Conservation (phyloP, 2,888 invertebrate species). For the Acronicta psi region DNA sequence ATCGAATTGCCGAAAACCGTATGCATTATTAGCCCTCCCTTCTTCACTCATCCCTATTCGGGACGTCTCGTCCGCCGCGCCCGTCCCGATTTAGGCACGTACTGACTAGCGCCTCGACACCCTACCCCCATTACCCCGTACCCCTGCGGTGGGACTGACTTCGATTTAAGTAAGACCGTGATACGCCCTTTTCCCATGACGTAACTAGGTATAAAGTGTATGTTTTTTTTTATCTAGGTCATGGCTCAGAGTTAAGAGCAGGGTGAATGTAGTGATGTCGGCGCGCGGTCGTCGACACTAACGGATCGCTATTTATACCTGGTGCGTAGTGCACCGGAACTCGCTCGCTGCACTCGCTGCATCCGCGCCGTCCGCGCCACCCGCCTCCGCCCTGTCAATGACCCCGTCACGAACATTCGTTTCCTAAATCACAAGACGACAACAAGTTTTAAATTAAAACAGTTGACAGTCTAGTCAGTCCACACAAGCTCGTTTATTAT, state of each 20-base stretch:
- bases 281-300: slow-evolving; percentile 88
- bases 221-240: slow-evolving; percentile 76
- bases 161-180: slow-evolving; percentile 41
- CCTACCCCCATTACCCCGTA: slow-evolving; percentile 65
- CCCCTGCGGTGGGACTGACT: slow-evolving; percentile 49
- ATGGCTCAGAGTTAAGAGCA: slow-evolving; percentile 70
- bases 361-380: slow-evolving; percentile 84
- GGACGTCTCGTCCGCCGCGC: slow-evolving; percentile 63
- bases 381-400: slow-evolving; percentile 85
- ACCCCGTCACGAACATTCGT: slow-evolving; percentile 68
- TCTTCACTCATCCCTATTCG: slow-evolving; percentile 62
- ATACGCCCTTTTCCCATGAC: slow-evolving; percentile 58
- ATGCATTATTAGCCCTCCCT: slow-evolving; percentile 80
- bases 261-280: slow-evolving; percentile 73
- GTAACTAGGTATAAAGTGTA: slow-evolving; percentile 54
- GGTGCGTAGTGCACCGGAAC: slow-evolving; percentile 87
- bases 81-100: slow-evolving; percentile 61
- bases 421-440: slow-evolving; percentile 44
- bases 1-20: slow-evolving; percentile 82
- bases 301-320: slow-evolving; percentile 89
- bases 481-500: slow-evolving; percentile 13
- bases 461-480: not conserved
- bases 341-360: slow-evolving; percentile 86
- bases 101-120: slow-evolving; percentile 65
- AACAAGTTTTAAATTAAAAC: slow-evolving; percentile 11